Evolutionary conservation across 2,888 invertebrate genomes (phyloP), one percentile per base, ranked within the genome.

Genomic region (Listrodromus nycthemerus): DNA sequence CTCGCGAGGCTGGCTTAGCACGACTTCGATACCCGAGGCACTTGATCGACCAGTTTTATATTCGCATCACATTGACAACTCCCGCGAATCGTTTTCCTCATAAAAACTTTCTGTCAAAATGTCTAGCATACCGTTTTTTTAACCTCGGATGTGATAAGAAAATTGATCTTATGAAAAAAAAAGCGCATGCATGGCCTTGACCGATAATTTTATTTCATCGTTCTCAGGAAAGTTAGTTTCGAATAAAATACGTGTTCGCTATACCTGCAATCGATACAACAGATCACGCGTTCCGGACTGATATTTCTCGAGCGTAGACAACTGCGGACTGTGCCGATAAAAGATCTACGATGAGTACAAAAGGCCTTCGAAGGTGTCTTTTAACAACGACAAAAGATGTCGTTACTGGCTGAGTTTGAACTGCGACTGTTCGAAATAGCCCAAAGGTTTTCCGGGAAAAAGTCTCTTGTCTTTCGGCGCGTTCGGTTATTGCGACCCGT

Each of bases 21-120:
- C 6, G 63, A 4, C 5, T 24, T n/a, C 1, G 24, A 55, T 55
- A 65, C 3, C 16, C 33, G 45, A 24, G 21, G 52, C 48, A 67
- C 77, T 61, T 71, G 66, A 67, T 77, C 37, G 33, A 82, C 67
- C 71, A 73, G 73, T 69, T 77, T 66, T 33, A 13, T 63, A 55
- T 66, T 79, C 37, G 55, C 52, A 33, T 27, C 55, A 52, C 45
- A 55, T 71, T 66, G 50, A 66, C 13, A 10, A 48, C 19, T 33
- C 16, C 33, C 50, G 19, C 30, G 16, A 19, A n/a, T 50, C 45
- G 63, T 77, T 70, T 33, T 48, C 37, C 16, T 19, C 37, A 65
- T 41, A 41, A 27, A 8, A 55, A 16, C 16, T 58, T 24, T 3
- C 8, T n/a, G 2, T 45, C 19, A n/a, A 48, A 5, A 5, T 45